Evolutionary conservation across 2,113 vertebrate species (phyloP).

Genomic region (Bufo bufo): DNA sequence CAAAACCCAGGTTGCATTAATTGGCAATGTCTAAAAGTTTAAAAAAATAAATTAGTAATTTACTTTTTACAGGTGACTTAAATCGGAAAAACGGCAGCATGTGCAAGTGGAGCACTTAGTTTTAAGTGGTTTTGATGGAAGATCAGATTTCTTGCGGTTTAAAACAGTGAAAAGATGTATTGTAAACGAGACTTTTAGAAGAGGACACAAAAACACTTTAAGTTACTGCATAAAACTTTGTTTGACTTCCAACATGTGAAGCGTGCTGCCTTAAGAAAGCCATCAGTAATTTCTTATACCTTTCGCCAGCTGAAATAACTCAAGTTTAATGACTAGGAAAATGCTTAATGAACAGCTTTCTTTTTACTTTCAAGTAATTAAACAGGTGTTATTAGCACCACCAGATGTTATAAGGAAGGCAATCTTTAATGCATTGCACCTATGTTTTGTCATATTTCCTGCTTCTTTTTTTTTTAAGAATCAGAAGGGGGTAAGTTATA

Average conservation of each 20-base stretch:
- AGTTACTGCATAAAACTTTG: constrained; percentile 30
- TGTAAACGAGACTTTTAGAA: not conserved
- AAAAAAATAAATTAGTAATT: not conserved
- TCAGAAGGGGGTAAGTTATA: constrained; percentile 36
- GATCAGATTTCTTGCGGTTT: not conserved
- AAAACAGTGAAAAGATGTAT: not conserved
- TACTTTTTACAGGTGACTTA: not conserved
- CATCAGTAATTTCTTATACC: constrained; percentile 56
- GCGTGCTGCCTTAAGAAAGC: constrained; percentile 51
- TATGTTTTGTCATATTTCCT: constrained; percentile 43
- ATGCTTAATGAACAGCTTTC: constrained; percentile 56
- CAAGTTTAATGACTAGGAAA: constrained; percentile 58
- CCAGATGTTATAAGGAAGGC: constrained; percentile 50
- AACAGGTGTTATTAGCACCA: constrained; percentile 55
- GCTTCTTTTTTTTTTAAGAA: constrained; percentile 9
- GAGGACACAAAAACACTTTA: constrained; percentile 4
- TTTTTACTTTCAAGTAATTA: constrained; percentile 58
- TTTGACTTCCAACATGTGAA: constrained; percentile 32
- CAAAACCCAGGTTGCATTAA: not conserved
- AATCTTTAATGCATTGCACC: constrained; percentile 51
- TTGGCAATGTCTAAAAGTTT: not conserved
- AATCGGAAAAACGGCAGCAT: not conserved
- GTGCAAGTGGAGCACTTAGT: not conserved
- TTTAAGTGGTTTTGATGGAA: not conserved
- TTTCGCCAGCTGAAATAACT: constrained; percentile 52